Base-by-base conservation (phyloP, 1,140 invertebrate species). In the Drosophila prosaltans region DNA sequence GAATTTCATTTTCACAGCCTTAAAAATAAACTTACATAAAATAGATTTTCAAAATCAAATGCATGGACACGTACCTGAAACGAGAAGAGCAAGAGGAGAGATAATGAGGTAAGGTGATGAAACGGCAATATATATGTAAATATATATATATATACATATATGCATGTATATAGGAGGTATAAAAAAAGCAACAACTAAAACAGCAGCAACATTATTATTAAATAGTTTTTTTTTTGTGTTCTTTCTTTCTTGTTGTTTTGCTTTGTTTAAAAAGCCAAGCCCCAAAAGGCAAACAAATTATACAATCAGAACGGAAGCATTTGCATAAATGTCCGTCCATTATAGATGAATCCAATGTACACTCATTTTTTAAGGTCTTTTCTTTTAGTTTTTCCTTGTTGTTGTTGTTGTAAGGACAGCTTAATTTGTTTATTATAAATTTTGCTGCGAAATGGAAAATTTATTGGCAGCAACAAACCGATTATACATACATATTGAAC, bases 51-150 rank as follows among this genome's bases (percentile, higher is more conserved):
- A 57, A 74, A 68, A 67, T 57, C 68, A 40, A 70, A 70, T 69
- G 58, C 55, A 76, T 64, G 41, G 55, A 76, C 73, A 77, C 74
- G 74, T 77, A 77, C 74, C 74, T 77, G 74, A 43, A 77, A 77
- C 36, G 66, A 76, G 39, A 64, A 16, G 9, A 58, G 30, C 16
- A 32, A 48, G 64, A 60, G 6, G 28, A 39, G 40, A 51, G 30
- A 68, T 30, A 30, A 30, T 30, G 36, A 61, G 16, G n/a, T n/a
- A 39, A 36, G 39, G 39, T 36, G 16, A n/a, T 11, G 32, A 39
- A 72, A 72, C 30, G 36, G 57, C 24, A n/a, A 71, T 62, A 63
- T 58, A 55, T 21, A 39, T 74, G 41, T 73, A 58, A 63, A 73
- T 58, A 73, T 54, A 64, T 65, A 72, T 58, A 74, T 65, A 32